These are phyloP conservation scores for Tetrapedia diversipes DNA, from an alignment of 2,888 invertebrate genomes.

Conservation along the genomic window DNA sequence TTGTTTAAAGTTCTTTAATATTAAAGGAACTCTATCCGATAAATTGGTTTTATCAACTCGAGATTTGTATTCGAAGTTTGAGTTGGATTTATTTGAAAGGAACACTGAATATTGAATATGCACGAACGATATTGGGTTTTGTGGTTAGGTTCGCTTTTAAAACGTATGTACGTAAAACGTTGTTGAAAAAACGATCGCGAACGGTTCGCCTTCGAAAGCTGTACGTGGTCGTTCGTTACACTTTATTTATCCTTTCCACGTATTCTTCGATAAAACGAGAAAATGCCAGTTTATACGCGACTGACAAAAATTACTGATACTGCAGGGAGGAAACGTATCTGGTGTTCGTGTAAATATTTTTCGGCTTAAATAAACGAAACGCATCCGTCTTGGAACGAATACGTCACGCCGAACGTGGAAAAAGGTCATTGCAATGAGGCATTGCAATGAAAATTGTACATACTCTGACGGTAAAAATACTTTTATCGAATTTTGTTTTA, in stretches of 20 bases:
- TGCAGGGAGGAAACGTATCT: neutral
- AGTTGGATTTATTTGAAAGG: neutral
- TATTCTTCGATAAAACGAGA: constrained; percentile 33
- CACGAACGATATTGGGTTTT: neutral
- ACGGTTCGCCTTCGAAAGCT: constrained; percentile 3
- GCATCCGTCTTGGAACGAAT: neutral
- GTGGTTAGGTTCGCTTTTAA: neutral
- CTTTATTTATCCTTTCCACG: constrained; percentile 18
- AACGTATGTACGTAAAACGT: neutral
- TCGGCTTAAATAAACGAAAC: neutral
- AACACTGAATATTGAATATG: neutral
- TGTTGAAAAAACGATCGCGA: neutral
- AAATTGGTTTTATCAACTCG: too few species aligned
- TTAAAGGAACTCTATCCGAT: too few species aligned
- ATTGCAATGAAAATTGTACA: neutral
- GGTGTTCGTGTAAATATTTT: constrained; percentile 15
- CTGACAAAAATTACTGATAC: constrained; percentile 7
- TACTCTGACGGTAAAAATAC: neutral
- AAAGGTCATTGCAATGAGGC: neutral
- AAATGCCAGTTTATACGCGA: neutral
- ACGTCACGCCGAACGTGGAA: neutral
- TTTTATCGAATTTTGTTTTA: neutral
- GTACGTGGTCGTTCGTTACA: constrained; percentile 21
- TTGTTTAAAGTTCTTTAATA: too few species aligned
- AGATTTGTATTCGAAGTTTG: neutral